Conservation (phyloP, 2,797 vertebrate genomes). For the Mionectes olivaceus region DNA sequence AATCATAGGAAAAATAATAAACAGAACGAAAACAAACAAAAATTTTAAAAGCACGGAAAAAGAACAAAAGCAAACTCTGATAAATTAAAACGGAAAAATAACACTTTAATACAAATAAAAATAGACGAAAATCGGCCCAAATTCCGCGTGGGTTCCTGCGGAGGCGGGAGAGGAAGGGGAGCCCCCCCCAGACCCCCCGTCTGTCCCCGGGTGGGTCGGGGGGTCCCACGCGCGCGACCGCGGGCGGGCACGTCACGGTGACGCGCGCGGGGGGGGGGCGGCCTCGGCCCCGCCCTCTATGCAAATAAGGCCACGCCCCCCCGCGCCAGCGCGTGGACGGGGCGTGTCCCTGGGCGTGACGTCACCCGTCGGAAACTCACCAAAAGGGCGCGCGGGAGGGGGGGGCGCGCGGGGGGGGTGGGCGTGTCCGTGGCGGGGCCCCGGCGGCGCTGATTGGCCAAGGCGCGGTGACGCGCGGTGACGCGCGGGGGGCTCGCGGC, state of each 20-base stretch:
- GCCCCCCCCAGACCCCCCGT: too few species aligned
- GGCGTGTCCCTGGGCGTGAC: background rate
- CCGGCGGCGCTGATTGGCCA: background rate
- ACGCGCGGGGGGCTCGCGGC: constrained; percentile 73
- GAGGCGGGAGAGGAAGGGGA: background rate
- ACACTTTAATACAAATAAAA: too few species aligned
- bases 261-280: background rate
- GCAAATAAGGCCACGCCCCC: background rate
- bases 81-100: background rate
- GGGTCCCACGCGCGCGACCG: background rate
- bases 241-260: background rate
- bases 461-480: background rate
- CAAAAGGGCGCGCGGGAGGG: background rate
- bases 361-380: background rate
- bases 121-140: background rate
- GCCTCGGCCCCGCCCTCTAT: background rate
- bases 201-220: too few species aligned
- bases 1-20: background rate
- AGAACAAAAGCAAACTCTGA: background rate
- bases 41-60: background rate
- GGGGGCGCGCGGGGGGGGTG: background rate
- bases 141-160: background rate
- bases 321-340: background rate
- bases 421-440: background rate
- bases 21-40: background rate